phyloP scores from a whole-genome alignment of 2,113 vertebrate genomes.

The Setophaga petechia region DNA sequence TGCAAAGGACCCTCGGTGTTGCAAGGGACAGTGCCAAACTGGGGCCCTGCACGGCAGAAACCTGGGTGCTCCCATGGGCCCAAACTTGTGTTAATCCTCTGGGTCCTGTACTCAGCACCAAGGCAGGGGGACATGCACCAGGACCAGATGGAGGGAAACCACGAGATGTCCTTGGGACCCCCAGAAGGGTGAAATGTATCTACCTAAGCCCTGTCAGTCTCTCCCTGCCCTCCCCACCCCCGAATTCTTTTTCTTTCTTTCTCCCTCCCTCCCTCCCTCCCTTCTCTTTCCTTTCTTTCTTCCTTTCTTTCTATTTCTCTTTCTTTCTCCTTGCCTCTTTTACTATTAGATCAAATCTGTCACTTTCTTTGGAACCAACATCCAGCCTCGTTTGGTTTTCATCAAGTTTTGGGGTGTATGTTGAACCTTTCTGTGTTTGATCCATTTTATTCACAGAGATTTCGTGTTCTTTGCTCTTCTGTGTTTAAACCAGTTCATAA shows the following conservation, averaged over 20 bases:
- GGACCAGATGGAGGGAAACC: neutral
- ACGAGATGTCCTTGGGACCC: accelerated
- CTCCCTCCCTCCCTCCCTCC: too few relatives aligned
- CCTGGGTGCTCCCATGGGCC: accelerated
- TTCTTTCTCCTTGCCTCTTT: neutral
- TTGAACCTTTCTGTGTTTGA: neutral
- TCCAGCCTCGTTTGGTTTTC: neutral
- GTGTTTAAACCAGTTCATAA: neutral
- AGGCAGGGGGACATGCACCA: accelerated
- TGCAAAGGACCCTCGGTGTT: neutral
- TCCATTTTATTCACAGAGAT: neutral
- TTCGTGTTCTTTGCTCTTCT: neutral
- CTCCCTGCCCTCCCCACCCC: neutral
- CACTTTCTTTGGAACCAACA: neutral
- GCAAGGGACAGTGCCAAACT: neutral
- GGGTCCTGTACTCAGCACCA: accelerated
- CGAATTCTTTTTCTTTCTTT: accelerated
- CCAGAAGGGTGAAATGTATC: neutral
- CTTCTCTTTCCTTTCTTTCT: too few relatives aligned
- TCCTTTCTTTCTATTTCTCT: neutral
- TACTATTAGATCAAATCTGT: neutral
- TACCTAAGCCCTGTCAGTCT: too few relatives aligned
- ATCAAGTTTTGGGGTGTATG: neutral
- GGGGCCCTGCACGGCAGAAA: neutral
- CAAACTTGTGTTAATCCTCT: accelerated